These are phyloP conservation scores for Stigmatopora nigra DNA, from an alignment of 2,113 vertebrate species.

Conservation along the genomic window DNA sequence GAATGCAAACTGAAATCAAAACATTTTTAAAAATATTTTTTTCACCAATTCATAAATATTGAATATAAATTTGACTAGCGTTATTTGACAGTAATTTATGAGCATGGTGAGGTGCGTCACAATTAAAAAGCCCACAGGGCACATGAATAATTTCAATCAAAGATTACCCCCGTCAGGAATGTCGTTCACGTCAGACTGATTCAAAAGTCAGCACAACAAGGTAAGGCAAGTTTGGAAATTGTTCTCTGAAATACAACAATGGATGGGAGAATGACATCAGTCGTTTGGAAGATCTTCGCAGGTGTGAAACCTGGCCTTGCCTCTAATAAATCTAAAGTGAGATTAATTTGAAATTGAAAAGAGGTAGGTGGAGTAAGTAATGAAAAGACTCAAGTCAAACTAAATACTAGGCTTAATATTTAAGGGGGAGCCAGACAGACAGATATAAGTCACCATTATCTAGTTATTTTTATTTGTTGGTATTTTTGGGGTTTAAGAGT, in stretches of 20 bases:
- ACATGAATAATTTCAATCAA: constrained; percentile 24
- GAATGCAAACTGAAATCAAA: too few species aligned
- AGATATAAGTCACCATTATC: too few species aligned
- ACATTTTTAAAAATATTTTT: too few species aligned
- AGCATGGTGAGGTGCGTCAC: not conserved
- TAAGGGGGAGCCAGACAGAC: too few species aligned
- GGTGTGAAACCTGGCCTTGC: not conserved
- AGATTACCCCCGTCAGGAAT: constrained; percentile 6
- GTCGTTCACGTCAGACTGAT: not conserved
- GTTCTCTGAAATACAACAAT: constrained; percentile 1
- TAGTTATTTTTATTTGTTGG: too few species aligned
- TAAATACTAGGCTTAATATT: too few species aligned
- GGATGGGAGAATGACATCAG: not conserved
- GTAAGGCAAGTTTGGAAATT: not conserved
- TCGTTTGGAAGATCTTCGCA: not conserved
- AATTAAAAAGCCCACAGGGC: not conserved
- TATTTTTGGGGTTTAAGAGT: too few species aligned
- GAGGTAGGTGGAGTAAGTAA: not conserved
- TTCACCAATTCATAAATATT: too few species aligned
- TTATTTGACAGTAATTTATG: not conserved
- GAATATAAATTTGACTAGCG: not conserved
- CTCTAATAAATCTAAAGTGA: not conserved
- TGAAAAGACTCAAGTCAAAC: too few species aligned
- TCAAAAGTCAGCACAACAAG: not conserved
- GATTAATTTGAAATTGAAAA: not conserved